These are phyloP conservation scores for Drosophila nigromelanica DNA, from an alignment of 1,140 invertebrate genomes.

Conservation along the genomic window DNA sequence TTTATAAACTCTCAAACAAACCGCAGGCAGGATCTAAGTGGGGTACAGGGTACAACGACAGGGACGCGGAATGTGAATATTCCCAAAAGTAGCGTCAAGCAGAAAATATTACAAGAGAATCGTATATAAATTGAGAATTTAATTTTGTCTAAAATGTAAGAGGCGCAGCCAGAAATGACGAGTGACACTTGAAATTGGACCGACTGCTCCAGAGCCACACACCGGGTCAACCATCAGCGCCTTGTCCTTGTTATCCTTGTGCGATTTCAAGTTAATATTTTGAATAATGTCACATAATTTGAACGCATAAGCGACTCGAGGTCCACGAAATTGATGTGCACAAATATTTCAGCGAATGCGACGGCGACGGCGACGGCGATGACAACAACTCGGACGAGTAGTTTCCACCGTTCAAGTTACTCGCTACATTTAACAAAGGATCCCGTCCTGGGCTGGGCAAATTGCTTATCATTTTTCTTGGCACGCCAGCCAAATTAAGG, in stretches of 20 bases:
- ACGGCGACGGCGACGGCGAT: constrained; percentile 13
- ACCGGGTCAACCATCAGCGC: constrained; percentile 22
- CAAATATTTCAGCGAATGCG: constrained; percentile 47
- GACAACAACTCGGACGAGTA: constrained; percentile 6
- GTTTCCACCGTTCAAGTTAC: constrained; percentile 14
- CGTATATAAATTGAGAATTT: constrained; percentile 47
- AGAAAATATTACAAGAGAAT: constrained; percentile 32
- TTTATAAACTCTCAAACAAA: constrained; percentile 67
- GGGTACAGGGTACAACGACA: background rate
- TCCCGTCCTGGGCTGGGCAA: constrained; percentile 29
- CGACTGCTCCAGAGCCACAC: constrained; percentile 3
- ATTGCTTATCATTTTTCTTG: constrained; percentile 51
- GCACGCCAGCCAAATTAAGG: constrained; percentile 24
- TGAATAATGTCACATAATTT: constrained; percentile 75
- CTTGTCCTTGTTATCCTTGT: constrained; percentile 34
- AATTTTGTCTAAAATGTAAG: constrained; percentile 53
- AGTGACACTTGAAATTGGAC: constrained; percentile 29
- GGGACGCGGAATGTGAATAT: constrained; percentile 5
- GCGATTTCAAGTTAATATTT: constrained; percentile 73
- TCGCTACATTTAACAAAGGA: constrained; percentile 34
- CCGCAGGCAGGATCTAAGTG: constrained; percentile 44
- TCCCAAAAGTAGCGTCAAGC: constrained; percentile 28
- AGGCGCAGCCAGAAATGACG: constrained; percentile 9
- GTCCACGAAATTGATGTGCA: constrained; percentile 54
- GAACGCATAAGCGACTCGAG: constrained; percentile 58